Evolutionary conservation across 2,888 invertebrate genomes (phyloP).

Genomic region (Tromatobia lineatoria): DNA sequence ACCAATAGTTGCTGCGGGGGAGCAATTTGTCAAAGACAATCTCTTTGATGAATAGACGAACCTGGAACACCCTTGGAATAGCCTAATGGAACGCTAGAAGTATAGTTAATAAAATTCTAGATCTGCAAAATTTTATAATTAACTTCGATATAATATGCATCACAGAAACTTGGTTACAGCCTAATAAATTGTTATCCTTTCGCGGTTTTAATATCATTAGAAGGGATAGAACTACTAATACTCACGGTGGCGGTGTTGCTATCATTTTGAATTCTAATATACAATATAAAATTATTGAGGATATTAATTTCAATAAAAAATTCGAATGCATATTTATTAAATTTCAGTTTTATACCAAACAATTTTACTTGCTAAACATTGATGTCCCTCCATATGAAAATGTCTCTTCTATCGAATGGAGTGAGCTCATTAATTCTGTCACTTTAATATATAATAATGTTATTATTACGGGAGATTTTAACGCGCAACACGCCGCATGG

Average conservation of each 20-base stretch:
- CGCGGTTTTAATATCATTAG: background rate
- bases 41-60: background rate
- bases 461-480: too few relatives aligned
- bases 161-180: too few relatives aligned
- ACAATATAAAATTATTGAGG: background rate
- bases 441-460: background rate
- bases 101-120: background rate
- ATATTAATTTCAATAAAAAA: background rate
- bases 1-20: background rate
- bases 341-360: slow-evolving; percentile 9
- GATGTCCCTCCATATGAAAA: background rate
- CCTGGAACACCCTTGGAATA: background rate
- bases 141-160: too few relatives aligned
- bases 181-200: too few relatives aligned
- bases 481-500: background rate
- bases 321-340: slow-evolving; percentile 8
- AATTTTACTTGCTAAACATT: slow-evolving; percentile 2
- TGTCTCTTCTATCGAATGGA: background rate
- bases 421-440: background rate
- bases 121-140: too few relatives aligned
- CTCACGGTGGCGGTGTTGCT: slow-evolving; percentile 12
- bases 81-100: slow-evolving; percentile 7
- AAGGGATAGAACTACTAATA: background rate
- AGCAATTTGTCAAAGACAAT: background rate
- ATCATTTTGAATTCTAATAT: background rate